Evolutionary conservation across 2,797 vertebrate species (phyloP).

Genomic region (Gymnothorax javanicus): DNA sequence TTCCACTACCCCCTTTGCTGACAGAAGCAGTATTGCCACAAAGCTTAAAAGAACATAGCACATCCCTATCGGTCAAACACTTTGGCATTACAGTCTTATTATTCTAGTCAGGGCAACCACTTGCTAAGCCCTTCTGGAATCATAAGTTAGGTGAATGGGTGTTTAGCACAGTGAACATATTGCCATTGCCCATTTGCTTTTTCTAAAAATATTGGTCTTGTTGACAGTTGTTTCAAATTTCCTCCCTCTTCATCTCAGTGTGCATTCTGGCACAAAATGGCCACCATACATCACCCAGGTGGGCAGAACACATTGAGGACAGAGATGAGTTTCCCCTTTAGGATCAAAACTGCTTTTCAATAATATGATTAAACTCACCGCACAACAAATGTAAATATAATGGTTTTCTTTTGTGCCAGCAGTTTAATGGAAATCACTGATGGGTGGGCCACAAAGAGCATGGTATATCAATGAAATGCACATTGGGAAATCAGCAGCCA

Average conservation of each 20-base stretch:
- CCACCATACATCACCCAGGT: background rate
- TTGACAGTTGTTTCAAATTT: background rate
- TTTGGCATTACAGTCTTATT: slow-evolving; percentile 3
- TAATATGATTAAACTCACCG: background rate
- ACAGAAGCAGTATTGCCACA: background rate
- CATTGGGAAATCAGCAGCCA: background rate
- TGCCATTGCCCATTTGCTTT: background rate
- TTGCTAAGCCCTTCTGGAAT: background rate
- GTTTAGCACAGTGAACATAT: background rate
- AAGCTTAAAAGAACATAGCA: background rate
- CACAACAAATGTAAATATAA: background rate
- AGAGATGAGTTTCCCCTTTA: background rate
- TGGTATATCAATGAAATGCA: background rate
- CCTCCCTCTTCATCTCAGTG: background rate
- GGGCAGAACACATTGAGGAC: background rate
- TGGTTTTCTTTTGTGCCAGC: background rate
- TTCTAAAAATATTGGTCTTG: background rate
- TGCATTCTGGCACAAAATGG: background rate
- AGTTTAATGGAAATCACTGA: background rate
- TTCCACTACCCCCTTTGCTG: background rate
- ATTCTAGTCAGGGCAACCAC: background rate
- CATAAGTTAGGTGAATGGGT: slow-evolving; percentile 1
- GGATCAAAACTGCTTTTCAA: background rate
- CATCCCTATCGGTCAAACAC: background rate
- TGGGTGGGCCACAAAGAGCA: background rate